Percentiles rank a stretch among this genome's conserved stretches.
These are phyloP conservation scores for Zalophus californianus DNA, from an alignment of 2,797 vertebrate genomes.

Conservation along the genomic window DNA sequence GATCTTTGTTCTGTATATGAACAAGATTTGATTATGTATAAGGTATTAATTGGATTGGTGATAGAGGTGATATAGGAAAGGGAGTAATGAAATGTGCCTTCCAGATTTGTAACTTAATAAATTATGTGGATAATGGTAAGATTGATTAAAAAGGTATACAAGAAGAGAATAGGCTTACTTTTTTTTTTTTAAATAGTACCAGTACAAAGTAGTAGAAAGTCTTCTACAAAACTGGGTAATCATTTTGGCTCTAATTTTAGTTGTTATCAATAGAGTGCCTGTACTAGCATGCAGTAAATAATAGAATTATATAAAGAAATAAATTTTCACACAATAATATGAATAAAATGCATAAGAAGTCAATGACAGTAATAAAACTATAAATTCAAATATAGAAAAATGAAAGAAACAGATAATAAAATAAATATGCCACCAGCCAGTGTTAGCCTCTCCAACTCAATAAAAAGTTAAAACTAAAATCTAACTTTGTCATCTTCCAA, in stretches of 20 bases:
- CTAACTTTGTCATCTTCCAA: not conserved
- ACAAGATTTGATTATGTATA: not conserved
- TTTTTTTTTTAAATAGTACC: not conserved
- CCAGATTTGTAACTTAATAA: not conserved
- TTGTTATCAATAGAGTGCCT: not conserved
- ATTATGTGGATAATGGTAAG: not conserved
- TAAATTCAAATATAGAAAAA: not conserved
- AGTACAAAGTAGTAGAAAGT: not conserved
- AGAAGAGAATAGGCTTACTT: not conserved
- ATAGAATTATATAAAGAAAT: not conserved
- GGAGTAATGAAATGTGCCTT: not conserved
- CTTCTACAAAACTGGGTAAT: not conserved
- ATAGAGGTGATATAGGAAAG: not conserved
- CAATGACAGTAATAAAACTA: not conserved
- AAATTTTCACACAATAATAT: not conserved
- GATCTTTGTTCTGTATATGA: not conserved
- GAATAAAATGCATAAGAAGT: not conserved
- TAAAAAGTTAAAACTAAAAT: not conserved
- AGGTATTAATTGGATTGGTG: not conserved
- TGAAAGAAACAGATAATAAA: not conserved
- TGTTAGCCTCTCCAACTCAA: not conserved
- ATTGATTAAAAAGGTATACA: not conserved
- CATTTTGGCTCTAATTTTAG: not conserved
- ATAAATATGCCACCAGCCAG: not conserved
- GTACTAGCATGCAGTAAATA: not conserved